Conservation (phyloP, 2,888 invertebrate genomes). For the Aelia acuminata region DNA sequence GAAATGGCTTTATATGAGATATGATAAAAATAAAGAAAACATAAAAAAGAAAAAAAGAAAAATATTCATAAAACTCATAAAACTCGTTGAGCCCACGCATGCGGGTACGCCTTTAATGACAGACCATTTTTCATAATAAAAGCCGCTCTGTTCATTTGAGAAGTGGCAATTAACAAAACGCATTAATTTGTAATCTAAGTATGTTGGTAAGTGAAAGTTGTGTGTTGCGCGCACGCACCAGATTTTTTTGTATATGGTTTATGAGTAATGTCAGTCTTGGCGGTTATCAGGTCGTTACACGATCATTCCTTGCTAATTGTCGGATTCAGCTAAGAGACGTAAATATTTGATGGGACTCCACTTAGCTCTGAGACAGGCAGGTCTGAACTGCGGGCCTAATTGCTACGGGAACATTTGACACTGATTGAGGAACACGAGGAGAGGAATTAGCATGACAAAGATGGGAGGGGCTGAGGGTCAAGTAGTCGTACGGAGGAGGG, state of each 20-base stretch:
- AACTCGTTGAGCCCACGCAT: no score
- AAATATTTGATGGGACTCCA: not conserved
- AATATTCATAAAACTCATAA: no score
- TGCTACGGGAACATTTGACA: not conserved
- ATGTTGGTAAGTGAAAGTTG: no score
- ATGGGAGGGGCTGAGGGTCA: not conserved
- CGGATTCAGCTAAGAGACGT: not conserved
- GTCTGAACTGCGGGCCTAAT: not conserved
- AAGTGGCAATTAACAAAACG: no score
- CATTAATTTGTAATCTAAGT: no score
- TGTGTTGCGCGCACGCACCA: no score
- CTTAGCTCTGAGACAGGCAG: not conserved
- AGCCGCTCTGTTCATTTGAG: no score
- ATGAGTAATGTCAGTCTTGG: not conserved
- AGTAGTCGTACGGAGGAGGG: not conserved
- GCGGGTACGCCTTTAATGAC: no score
- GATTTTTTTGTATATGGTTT: not conserved
- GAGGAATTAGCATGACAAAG: slow-evolving; percentile 37
- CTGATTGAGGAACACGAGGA: slow-evolving; percentile 4
- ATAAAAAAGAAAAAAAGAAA: no score
- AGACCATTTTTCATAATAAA: no score
- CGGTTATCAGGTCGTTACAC: not conserved
- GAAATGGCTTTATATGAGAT: no score
- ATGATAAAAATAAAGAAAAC: no score
- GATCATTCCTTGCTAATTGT: not conserved